A percentile compares a stretch with the other conserved stretches of the same genome.
Conservation (phyloP, 2,113 vertebrate genomes). For the Sylvia atricapilla region DNA sequence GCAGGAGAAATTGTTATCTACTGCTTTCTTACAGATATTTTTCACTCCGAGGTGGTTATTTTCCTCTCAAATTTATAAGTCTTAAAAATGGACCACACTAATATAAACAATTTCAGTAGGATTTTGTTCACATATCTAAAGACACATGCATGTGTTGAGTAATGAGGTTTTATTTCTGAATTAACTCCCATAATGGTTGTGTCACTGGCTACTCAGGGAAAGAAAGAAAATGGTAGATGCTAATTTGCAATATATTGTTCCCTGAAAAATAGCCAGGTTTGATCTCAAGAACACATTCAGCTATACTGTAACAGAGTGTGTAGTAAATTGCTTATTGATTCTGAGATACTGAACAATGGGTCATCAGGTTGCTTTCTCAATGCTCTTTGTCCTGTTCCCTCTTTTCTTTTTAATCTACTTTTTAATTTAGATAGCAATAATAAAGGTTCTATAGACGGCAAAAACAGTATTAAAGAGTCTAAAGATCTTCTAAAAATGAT, state of each 20-base stretch:
- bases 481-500: not conserved
- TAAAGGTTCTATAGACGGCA: not conserved
- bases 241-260: not conserved
- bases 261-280: not conserved
- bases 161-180: not conserved
- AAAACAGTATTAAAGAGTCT: not conserved
- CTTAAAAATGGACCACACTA: not conserved
- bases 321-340: constrained; percentile 28
- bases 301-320: not conserved
- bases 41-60: not conserved
- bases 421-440: not conserved
- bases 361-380: not conserved
- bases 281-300: not conserved
- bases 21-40: not conserved
- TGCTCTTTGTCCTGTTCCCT: not conserved
- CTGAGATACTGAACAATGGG: not conserved
- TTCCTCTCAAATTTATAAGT: not conserved
- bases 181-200: not conserved
- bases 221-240: not conserved
- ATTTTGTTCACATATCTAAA: not conserved
- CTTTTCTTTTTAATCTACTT: not conserved
- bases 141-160: not conserved
- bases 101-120: not conserved
- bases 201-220: not conserved
- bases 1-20: not conserved